Evolutionary conservation across 2,888 invertebrate genomes (phyloP), one percentile per base, ranked within the genome.

Genomic region (Schrankia costaestrigalis): DNA sequence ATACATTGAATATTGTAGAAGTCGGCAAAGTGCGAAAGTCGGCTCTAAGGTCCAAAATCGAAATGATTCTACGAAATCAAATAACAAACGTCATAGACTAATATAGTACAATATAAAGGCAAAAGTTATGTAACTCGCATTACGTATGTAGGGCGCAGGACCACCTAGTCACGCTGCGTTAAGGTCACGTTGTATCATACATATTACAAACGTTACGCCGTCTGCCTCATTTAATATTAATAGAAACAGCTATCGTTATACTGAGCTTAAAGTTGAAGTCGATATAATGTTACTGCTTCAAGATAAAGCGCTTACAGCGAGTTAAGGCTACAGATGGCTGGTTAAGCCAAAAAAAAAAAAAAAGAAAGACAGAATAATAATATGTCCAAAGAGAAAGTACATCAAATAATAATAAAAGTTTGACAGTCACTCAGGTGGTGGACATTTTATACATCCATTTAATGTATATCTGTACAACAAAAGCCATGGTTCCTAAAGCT

Each of bases 91-190:
- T n/a, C n/a, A n/a, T n/a, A n/a, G n/a, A n/a, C n/a, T n/a, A n/a
- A n/a, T n/a, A n/a, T 17, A 17, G 17, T 17, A 17, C 4, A 17
- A 3, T 17, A 17, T n/a, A n/a, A 7, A 5, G 7, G 17, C 7
- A 17, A 5, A 3, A 17, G 17, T 17, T 17, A 5, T 17, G 7
- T 17, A 7, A 17, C 17, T 17, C 26, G 52, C 40, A 53, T 54
- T 54, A 63, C 41, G 46, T 44, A 66, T 64, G 55, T 63, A 48
- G 63, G 63, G 40, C 56, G 54, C 32, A 48, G 52, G 57, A 45
- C 29, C 33, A n/a, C 39, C 56, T 17, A 55, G 62, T 66, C 70
- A 69, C 47, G 51, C 19, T 61, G 54, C 58, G 65, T 72, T 71
- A 67, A 53, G 62, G 65, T 46, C 52, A 53, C 44, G 34, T 39